Conservation (phyloP, 2,113 vertebrate species). For the Leucopsar rothschildi region DNA sequence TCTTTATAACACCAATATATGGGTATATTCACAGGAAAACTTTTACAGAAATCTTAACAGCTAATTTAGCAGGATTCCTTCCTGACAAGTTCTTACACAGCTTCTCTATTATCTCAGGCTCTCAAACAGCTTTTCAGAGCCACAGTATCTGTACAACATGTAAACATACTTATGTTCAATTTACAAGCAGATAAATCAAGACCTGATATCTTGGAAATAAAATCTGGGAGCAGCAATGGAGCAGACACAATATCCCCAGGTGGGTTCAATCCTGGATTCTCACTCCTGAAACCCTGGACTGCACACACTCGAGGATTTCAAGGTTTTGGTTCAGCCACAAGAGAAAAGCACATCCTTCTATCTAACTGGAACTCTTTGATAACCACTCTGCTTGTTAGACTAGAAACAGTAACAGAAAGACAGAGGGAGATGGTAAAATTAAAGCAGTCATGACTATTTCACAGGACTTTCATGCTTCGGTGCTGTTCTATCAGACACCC, state of each 20-base stretch:
- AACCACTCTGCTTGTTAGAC: background rate
- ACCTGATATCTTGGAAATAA: background rate
- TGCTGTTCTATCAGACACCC: background rate
- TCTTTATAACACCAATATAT: background rate
- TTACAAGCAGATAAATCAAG: background rate
- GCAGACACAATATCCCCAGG: background rate
- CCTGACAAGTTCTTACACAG: background rate
- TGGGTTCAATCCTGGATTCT: background rate
- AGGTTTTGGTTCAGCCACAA: background rate
- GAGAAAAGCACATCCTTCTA: background rate
- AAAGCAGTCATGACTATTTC: background rate
- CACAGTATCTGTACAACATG: background rate
- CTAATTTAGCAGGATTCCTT: background rate
- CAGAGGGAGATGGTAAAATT: background rate
- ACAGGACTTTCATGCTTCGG: background rate
- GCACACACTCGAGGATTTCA: accelerated
- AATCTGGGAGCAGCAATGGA: background rate
- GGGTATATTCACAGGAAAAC: background rate
- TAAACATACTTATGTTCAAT: background rate
- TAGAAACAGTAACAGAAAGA: background rate
- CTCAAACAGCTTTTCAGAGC: background rate
- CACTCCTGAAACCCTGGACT: background rate
- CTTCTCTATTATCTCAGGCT: background rate
- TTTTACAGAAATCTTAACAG: background rate
- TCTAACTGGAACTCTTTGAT: background rate